Evolutionary conservation across 2,113 vertebrate species (phyloP).

Genomic region (Chaetura pelagica): DNA sequence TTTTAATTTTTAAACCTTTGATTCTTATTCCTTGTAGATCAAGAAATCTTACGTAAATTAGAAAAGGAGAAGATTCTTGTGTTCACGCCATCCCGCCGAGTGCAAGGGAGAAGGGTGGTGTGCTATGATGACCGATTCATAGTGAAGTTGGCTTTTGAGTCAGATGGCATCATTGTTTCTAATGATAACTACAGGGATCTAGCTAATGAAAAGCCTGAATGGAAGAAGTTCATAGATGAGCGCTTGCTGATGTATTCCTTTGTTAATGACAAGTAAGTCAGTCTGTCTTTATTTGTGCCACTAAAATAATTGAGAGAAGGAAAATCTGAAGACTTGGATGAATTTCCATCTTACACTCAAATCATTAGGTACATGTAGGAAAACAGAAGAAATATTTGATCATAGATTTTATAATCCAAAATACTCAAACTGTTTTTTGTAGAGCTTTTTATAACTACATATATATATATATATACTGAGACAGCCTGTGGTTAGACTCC

Average conservation of each 20-base stretch:
- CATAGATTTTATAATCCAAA: background rate
- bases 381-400: background rate
- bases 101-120: slow-evolving; percentile 94
- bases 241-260: slow-evolving; percentile 97
- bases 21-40: slow-evolving; percentile 80
- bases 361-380: background rate
- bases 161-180: slow-evolving; percentile 96
- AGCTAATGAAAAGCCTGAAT: slow-evolving; percentile 95
- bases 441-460: background rate
- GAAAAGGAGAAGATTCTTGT: slow-evolving; percentile 97
- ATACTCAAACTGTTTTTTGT: background rate
- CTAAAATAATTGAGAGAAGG: background rate
- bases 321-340: background rate
- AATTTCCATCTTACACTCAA: background rate
- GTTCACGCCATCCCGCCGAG: slow-evolving; percentile 93
- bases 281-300: background rate
- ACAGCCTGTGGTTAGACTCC: background rate
- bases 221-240: slow-evolving; percentile 98
- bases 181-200: slow-evolving; percentile 98
- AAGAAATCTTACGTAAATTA: slow-evolving; percentile 91
- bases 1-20: background rate
- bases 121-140: slow-evolving; percentile 98
- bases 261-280: slow-evolving; percentile 96
- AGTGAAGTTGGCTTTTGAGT: slow-evolving; percentile 94
- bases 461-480: background rate